A percentile compares a stretch with the other conserved stretches of the same genome.
Conservation (phyloP, 2,113 vertebrate species). For the Trichomycterus rosablanca region DNA sequence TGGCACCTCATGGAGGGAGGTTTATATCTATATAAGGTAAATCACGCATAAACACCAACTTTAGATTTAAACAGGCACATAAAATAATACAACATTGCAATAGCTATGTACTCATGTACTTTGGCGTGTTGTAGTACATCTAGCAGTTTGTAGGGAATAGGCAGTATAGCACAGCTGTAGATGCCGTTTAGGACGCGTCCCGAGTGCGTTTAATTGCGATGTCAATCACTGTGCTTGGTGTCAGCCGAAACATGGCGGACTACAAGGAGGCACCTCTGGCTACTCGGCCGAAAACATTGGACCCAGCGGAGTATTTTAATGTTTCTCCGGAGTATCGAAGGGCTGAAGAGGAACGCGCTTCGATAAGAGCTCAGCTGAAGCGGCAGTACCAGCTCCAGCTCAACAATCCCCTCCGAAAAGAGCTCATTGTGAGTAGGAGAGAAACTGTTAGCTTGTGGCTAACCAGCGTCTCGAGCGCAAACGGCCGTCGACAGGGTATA, state of each 20-base stretch:
- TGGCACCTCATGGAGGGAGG: too few species aligned
- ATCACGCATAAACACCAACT: too few species aligned
- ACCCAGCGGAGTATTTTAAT: slow-evolving; percentile 70
- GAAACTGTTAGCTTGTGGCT: neutral
- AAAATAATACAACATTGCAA: too few species aligned
- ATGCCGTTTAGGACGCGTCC: neutral
- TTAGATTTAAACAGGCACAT: too few species aligned
- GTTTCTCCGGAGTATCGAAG: slow-evolving; percentile 61
- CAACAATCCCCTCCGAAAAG: slow-evolving; percentile 71
- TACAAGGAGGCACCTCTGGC: slow-evolving; percentile 67
- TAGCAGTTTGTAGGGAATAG: too few species aligned
- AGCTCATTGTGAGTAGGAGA: slow-evolving; percentile 73
- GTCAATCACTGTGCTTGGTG: too few species aligned
- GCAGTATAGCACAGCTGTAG: too few species aligned
- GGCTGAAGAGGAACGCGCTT: slow-evolving; percentile 66
- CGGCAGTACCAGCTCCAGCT: slow-evolving; percentile 76
- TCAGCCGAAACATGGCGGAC: slow-evolving; percentile 66
- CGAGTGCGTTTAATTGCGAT: too few species aligned
- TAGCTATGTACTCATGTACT: too few species aligned
- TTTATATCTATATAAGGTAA: neutral
- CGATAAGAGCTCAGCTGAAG: slow-evolving; percentile 77
- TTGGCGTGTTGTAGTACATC: too few species aligned
- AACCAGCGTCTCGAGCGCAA: too few species aligned
- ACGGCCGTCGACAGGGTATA: too few species aligned
- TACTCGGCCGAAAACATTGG: slow-evolving; percentile 69